A percentile compares a stretch with the other conserved stretches of the same genome.
Conservation (phyloP, 2,888 invertebrate genomes). For the Drosophila dives region DNA sequence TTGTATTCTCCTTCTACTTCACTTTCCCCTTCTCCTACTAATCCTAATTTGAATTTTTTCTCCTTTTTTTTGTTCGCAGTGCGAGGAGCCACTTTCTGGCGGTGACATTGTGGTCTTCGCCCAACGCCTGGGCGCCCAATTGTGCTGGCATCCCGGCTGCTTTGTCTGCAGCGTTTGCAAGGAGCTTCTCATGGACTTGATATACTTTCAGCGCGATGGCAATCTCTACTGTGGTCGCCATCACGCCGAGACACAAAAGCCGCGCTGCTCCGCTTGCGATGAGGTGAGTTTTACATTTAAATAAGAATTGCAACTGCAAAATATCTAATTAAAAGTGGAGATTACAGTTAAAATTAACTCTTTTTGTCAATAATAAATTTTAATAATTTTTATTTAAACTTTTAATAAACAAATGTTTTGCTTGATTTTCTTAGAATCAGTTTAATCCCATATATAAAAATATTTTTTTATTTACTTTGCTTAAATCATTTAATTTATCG, state of each 20-base stretch:
- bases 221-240: conserved; percentile 97
- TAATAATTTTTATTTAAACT: not conserved
- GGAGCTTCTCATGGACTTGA: conserved; percentile 97
- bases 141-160: conserved; percentile 98
- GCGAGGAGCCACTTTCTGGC: conserved; percentile 92
- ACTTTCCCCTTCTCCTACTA: not conserved
- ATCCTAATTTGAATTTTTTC: conserved; percentile 1
- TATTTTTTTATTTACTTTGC: not conserved
- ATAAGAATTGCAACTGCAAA: not conserved
- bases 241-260: conserved; percentile 98
- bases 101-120: conserved; percentile 97
- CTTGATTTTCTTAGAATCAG: not conserved
- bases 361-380: not conserved
- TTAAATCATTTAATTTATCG: not conserved
- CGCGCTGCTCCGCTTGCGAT: conserved; percentile 98
- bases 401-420: not conserved
- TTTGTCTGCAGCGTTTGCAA: conserved; percentile 96
- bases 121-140: conserved; percentile 92
- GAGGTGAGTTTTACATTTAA: conserved; percentile 88
- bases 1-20: conserved; percentile 2
- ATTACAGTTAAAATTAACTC: not conserved
- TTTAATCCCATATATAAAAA: not conserved
- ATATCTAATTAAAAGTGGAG: conserved; percentile 2
- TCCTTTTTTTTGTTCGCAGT: conserved; percentile 86
- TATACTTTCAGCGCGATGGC: conserved; percentile 97